phyloP scores from a whole-genome alignment of 2,113 vertebrate species.

The Mobula hypostoma region DNA sequence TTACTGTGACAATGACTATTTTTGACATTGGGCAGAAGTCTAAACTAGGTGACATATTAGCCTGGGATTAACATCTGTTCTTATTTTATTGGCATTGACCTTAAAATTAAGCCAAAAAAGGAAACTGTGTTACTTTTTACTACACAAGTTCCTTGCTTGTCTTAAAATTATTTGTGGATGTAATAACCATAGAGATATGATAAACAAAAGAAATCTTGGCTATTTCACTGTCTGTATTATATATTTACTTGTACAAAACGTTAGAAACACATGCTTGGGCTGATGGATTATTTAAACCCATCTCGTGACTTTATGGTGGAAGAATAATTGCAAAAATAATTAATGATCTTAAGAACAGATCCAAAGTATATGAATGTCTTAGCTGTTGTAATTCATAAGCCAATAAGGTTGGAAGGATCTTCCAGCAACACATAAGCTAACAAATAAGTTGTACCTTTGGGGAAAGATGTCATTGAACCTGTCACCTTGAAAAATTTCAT shows the following conservation, averaged over 20 bases:
- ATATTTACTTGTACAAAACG: not conserved
- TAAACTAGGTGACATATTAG: not conserved
- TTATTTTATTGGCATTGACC: not conserved
- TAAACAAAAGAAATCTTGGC: not conserved
- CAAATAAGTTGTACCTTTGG: not conserved
- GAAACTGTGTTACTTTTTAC: not conserved
- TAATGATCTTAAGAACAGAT: not conserved
- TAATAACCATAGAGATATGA: not conserved
- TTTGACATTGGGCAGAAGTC: not conserved
- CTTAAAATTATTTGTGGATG: not conserved
- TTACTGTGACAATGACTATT: too few species aligned
- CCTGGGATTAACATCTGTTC: not conserved
- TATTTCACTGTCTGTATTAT: not conserved
- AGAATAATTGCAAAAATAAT: not conserved
- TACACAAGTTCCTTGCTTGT: not conserved
- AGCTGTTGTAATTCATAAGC: too few species aligned
- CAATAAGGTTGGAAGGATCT: not conserved
- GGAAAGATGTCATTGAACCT: not conserved
- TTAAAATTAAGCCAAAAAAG: not conserved
- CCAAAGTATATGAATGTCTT: not conserved
- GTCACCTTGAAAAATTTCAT: not conserved
- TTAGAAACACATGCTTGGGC: not conserved
- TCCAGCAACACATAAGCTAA: not conserved
- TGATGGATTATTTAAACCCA: not conserved
- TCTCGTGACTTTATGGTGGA: not conserved